phyloP scores from a whole-genome alignment of 2,113 vertebrate species.

The Pangasianodon gigas region DNA sequence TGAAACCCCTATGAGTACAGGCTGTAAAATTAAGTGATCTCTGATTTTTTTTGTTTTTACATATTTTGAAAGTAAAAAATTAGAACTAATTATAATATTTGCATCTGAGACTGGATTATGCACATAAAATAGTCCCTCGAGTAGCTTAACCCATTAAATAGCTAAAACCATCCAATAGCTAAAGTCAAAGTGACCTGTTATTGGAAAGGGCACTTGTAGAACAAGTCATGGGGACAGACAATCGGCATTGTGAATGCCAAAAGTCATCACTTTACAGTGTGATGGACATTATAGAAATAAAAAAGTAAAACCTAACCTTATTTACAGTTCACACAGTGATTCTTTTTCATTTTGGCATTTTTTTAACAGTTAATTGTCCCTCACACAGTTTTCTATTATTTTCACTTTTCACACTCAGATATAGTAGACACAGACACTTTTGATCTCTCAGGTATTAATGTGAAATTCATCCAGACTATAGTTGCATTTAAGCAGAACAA shows the following conservation, averaged over 20 bases:
- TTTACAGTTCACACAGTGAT: neutral
- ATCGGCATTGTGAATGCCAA: neutral
- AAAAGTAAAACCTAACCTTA: neutral
- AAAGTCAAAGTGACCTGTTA: neutral
- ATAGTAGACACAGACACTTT: neutral
- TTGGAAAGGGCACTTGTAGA: neutral
- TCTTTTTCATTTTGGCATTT: neutral
- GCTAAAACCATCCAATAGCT: neutral
- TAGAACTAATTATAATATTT: neutral
- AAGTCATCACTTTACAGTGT: neutral
- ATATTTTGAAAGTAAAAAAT: neutral
- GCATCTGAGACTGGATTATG: neutral
- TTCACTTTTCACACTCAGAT: neutral
- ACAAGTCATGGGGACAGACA: neutral
- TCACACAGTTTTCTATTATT: neutral
- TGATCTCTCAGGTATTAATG: slow-evolving; percentile 37
- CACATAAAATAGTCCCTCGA: neutral
- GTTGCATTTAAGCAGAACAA: slow-evolving; percentile 49
- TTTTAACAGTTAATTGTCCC: neutral
- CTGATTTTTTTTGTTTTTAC: neutral
- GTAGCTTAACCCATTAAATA: neutral
- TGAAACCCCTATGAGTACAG: neutral
- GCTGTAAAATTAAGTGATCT: neutral
- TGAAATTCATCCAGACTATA: slow-evolving; percentile 61
- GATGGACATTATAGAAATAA: neutral